phyloP scores from a whole-genome alignment of 2,113 vertebrate species.

The Riparia riparia region DNA sequence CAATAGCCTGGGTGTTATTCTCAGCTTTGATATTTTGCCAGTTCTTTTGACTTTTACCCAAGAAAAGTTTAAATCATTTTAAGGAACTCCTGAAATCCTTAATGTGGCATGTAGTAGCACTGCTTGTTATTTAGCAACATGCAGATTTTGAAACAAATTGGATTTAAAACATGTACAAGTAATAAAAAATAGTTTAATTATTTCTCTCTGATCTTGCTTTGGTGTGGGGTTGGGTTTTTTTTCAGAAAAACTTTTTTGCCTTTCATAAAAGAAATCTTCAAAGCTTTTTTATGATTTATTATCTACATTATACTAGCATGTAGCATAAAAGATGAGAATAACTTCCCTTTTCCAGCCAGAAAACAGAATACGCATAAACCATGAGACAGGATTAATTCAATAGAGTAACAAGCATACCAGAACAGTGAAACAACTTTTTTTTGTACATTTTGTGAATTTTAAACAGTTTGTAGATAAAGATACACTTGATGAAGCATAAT shows the following conservation, averaged over 20 bases:
- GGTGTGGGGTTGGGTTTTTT: background rate
- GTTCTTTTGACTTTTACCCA: conserved; percentile 19
- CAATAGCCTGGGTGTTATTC: conserved; percentile 17
- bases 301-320: background rate
- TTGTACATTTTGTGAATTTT: background rate
- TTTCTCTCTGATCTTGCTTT: background rate
- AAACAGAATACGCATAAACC: background rate
- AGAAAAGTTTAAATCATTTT: conserved; percentile 10
- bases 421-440: background rate
- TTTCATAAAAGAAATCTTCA: background rate
- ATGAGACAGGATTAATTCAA: background rate
- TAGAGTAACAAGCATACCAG: background rate
- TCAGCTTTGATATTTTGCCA: conserved; percentile 4
- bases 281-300: background rate
- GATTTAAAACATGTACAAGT: background rate
- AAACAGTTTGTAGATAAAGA: background rate
- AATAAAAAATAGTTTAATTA: background rate
- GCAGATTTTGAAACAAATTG: background rate
- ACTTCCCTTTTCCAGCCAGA: background rate
- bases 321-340: background rate
- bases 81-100: background rate
- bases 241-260: background rate
- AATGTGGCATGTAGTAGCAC: background rate
- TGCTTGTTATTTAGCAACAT: background rate
- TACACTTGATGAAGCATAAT: background rate